A percentile compares a stretch with the other conserved stretches of the same genome.
Conservation (phyloP, 2,797 vertebrate genomes). For the Eulemur albifrons region DNA sequence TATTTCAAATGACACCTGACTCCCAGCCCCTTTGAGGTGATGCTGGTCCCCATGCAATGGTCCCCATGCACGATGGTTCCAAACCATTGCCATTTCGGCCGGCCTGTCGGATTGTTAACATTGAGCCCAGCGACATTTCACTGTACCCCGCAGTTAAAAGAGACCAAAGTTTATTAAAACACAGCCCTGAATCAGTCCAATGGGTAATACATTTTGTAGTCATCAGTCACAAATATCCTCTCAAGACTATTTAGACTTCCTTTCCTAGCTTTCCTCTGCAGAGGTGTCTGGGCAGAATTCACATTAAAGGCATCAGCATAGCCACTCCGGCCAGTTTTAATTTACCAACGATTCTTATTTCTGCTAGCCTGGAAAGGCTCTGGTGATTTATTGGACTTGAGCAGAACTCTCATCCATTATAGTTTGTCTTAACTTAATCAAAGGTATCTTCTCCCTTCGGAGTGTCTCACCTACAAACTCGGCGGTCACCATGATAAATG, state of each 20-base stretch:
- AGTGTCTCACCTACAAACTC: conserved; percentile 65
- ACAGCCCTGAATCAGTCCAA: neutral
- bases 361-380: conserved; percentile 56
- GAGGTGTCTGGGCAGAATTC: neutral
- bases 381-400: conserved; percentile 75
- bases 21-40: neutral
- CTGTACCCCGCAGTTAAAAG: neutral
- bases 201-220: neutral
- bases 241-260: neutral
- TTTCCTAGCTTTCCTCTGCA: neutral
- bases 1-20: neutral
- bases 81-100: neutral
- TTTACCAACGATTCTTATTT: conserved; percentile 67
- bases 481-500: conserved; percentile 77
- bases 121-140: neutral
- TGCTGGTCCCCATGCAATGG: neutral
- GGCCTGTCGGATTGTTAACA: neutral
- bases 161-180: conserved; percentile 8
- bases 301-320: conserved; percentile 45
- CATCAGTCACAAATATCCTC: conserved; percentile 16
- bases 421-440: conserved; percentile 78
- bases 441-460: conserved; percentile 70
- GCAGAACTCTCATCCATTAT: conserved; percentile 73
- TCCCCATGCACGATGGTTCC: neutral
- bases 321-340: conserved; percentile 56